Evolutionary conservation across 2,888 invertebrate species (phyloP), one percentile per base, ranked within the genome.

Genomic region (Gari tellinella): DNA sequence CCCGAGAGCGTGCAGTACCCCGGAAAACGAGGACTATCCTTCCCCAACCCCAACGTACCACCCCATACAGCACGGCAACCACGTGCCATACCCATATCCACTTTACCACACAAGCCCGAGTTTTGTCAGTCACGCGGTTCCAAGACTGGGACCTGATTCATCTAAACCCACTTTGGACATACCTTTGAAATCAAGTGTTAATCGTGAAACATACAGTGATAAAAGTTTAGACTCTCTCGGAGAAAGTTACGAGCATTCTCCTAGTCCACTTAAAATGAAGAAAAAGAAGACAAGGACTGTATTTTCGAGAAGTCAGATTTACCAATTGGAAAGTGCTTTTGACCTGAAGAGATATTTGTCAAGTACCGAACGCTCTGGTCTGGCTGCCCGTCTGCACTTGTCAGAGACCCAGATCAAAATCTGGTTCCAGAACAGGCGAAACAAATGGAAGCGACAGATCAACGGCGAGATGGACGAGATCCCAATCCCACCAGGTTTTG

Each of bases 361-460:
- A 0, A 75, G 69, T 40, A 66, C 79, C 2, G 79, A 79, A 61
- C 53, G 79, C 45, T 21, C 75, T 2, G 72, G 69, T 12, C 67
- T 79, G 12, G 79, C 79, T 15, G 51, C 64, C 2, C 46, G 58
- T 21, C 61, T 79, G 19, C 61, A 72, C n/a, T 15, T 79, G 2
- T 79, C 79, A 0, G 79, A 79, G 55, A 75, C 79, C 1, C 79
- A 79, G 48, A 70, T 81, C 26, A 81, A 81, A 55, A 81, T 81
- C 51, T 81, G 81, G 81, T 81, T 81, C 45, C 81, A 81, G 62
- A 81, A 81, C 49, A 69, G 81, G 17, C 69, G 81, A 43, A 81
- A 81, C 58, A 81, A 81, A 60, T 81, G 81, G 81, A 81, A 81
- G 52, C 72, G 81, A 37, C 81, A 81, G 56, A 75, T 81, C 31